These are phyloP conservation scores for Dasyurus viverrinus DNA, from an alignment of 2,113 vertebrate species.

Conservation along the genomic window DNA sequence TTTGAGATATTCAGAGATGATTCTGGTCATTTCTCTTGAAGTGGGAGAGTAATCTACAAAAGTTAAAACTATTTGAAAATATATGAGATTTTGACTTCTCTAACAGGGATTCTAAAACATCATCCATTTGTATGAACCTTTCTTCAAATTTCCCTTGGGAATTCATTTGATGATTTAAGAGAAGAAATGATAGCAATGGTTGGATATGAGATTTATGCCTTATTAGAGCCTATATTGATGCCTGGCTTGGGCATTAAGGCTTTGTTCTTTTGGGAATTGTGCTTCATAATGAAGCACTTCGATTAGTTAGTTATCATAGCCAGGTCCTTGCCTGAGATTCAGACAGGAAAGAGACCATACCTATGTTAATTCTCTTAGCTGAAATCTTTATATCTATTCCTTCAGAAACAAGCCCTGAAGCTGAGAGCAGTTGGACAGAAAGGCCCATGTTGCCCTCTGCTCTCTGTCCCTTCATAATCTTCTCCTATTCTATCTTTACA, in stretches of 20 bases:
- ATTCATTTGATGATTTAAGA: background rate
- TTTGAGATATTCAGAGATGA: background rate
- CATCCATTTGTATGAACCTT: background rate
- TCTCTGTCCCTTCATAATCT: background rate
- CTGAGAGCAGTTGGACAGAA: background rate
- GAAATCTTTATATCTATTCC: background rate
- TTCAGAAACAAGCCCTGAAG: background rate
- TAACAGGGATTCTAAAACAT: background rate
- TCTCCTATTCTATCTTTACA: background rate
- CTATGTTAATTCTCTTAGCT: background rate
- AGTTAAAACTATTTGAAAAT: background rate
- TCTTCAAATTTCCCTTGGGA: background rate
- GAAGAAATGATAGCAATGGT: background rate
- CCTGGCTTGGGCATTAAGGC: background rate
- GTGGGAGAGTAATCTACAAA: background rate
- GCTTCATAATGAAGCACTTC: background rate
- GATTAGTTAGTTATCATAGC: constrained; percentile 4
- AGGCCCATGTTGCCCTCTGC: background rate
- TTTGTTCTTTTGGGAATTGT: background rate
- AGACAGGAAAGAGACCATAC: background rate
- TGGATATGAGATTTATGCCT: background rate
- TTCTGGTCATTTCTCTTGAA: background rate
- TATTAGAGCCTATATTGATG: background rate
- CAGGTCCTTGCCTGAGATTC: background rate
- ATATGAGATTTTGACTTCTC: background rate